A percentile compares a stretch with the other conserved stretches of the same genome.
These are phyloP conservation scores for Corythoichthys haematopterus DNA, from an alignment of 2,113 vertebrate species.

Conservation along the genomic window DNA sequence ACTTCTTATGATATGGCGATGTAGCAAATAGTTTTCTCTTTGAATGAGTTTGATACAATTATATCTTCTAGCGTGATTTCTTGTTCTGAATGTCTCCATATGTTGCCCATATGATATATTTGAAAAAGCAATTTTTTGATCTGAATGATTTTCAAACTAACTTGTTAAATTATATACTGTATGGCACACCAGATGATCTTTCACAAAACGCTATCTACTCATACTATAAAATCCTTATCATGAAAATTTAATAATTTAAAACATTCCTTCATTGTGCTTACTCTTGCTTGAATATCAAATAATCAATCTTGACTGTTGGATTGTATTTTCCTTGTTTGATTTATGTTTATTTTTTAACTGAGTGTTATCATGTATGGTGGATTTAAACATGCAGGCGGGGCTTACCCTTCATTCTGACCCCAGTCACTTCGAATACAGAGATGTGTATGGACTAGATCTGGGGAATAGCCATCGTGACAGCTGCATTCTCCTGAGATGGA, in stretches of 20 bases:
- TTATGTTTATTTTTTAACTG: too few relatives aligned
- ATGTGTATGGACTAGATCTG: conserved; percentile 86
- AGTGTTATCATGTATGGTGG: too few relatives aligned
- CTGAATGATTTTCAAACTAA: too few relatives aligned
- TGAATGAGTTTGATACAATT: too few relatives aligned
- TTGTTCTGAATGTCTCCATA: too few relatives aligned
- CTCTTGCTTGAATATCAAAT: neutral
- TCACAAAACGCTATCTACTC: neutral
- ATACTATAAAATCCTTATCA: neutral
- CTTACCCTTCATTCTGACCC: conserved; percentile 97
- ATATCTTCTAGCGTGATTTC: too few relatives aligned
- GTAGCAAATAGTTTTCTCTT: too few relatives aligned
- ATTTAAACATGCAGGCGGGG: conserved; percentile 38
- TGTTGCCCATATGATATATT: too few relatives aligned
- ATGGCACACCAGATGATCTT: neutral
- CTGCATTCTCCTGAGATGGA: conserved; percentile 87
- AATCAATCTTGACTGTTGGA: neutral
- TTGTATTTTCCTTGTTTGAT: too few relatives aligned
- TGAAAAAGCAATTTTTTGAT: too few relatives aligned
- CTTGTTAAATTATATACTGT: neutral
- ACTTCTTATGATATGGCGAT: too few relatives aligned
- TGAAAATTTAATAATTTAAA: neutral
- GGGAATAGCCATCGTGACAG: conserved; percentile 91
- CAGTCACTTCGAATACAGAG: conserved; percentile 93
- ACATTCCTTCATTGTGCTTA: neutral